These are phyloP conservation scores for Clepsis dumicolana DNA, from an alignment of 2,888 invertebrate genomes.

Conservation along the genomic window DNA sequence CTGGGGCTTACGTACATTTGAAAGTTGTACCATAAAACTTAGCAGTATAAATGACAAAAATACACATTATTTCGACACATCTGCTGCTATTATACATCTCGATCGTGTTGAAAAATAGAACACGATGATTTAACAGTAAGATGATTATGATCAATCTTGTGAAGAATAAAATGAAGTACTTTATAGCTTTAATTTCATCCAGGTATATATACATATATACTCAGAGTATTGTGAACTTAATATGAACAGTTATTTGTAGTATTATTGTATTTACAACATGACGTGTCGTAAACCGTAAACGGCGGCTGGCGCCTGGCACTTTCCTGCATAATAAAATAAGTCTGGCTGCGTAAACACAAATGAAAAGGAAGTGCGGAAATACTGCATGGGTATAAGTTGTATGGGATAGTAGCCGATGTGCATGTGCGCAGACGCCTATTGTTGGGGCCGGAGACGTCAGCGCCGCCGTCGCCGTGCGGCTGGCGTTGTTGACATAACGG, in stretches of 20 bases:
- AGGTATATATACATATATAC: not conserved
- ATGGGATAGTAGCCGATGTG: not conserved
- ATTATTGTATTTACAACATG: conserved; percentile 13
- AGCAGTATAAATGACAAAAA: not conserved
- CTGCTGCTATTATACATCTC: not conserved
- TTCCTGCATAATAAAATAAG: conserved; percentile 19
- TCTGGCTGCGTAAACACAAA: conserved; percentile 17
- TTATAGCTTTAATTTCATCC: not conserved
- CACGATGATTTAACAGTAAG: not conserved
- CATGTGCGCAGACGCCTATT: conserved; percentile 1
- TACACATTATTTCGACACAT: not conserved
- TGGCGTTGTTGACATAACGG: not conserved
- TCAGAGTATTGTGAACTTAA: conserved; percentile 2
- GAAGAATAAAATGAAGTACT: not conserved
- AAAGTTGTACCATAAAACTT: not conserved
- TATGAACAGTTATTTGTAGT: conserved; percentile 9
- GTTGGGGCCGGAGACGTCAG: not conserved
- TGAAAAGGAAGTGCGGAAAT: conserved; percentile 17
- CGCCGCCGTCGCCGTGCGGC: not conserved
- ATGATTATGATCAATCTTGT: not conserved
- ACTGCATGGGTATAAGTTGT: not conserved
- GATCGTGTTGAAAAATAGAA: no score
- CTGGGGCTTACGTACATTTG: not conserved
- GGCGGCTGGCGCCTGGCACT: conserved; percentile 26
- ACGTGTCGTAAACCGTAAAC: conserved; percentile 28